Base-by-base conservation (phyloP, 2,888 invertebrate genomes). In the Acronicta leporina region DNA sequence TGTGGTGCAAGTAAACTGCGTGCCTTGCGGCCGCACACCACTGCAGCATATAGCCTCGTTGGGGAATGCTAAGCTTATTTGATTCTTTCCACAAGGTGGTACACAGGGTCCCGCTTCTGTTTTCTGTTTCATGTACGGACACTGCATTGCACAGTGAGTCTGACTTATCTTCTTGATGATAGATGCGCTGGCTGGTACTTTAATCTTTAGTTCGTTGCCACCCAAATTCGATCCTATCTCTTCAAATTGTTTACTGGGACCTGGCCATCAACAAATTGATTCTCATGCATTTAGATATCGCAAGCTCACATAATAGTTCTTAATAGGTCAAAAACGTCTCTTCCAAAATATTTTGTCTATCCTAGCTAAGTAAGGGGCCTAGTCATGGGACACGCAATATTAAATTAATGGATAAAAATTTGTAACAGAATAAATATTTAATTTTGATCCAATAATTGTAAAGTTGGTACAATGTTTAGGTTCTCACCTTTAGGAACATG, bases 151-250 rank as follows among this genome's bases (percentile, higher is more conserved):
- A 66, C 91, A 91, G 79, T 92, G 92, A 25, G 92, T 92, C 77
- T 93, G 92, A 75, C 94, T 92, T 61, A 94, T 91, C 83, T 92
- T 92, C 90, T 92, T 93, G 71, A 94, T 91, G 63, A 92, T 82
- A 51, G 94, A 85, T 42, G 91, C 81, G 63, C 73, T 82, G 42
- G 89, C 92, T 58, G 93, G 94, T 51, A 94, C 89, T 87, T 91
- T 92, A 63, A 94, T 92, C 85, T 90, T 94, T 71, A 94, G 86
- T 77, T 94, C 94, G 80, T 93, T 93, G 75, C 91, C 94, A 77
- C 84, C 85, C 80, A 92, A 80, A 77, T 77, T 90, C 44, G 90
- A 87, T 79, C 92, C 93, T 87, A 94, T 90, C 82, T 94, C 94
- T 87, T 94, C 94, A 71, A 87, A 94, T 82, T 87, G 87, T 77